Evolutionary conservation across 2,113 vertebrate genomes (phyloP), one percentile per base, ranked within the genome.

Genomic region (Bufo gargarizans): DNA sequence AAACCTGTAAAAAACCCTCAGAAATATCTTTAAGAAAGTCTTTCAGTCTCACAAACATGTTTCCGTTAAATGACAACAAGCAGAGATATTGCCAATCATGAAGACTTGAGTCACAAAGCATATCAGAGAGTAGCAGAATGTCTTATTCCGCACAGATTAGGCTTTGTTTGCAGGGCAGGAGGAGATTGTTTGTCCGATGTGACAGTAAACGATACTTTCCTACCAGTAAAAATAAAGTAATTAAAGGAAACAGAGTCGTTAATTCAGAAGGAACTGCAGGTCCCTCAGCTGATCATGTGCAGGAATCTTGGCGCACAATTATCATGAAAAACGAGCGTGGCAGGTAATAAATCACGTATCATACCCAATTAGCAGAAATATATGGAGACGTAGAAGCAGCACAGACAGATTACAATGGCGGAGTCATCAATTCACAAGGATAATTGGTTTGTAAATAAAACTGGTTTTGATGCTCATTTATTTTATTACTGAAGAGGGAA

Each of bases 401-500:
- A 3, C 81, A 3, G 81, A 67, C 63, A 22, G 49, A 50, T 50
- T 67, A 82, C 47, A 69, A 67, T 67, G 20, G 45, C 61, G 11
- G 7, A 50, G 20, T 67, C 61, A 83, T 67, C 61, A 65, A 49
- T 22, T 67, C 20, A 12, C 58, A 4, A 4, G 3, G 61, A 20
- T 83, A 83, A 83, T 83, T 83, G 81, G 19, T 69, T 22, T 49
- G 61, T 69, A 83, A 83, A 67, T 69, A 67, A n/a, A 53, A 69
- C 63, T 22, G 47, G 61, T 69, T 22, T 50, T 65, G 81, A 83
- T 50, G 61, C 61, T 47, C 53, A 59, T 80, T 59, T 56, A 55
- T 58, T 80, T 33, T 80, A 56, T 58, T 80, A 22, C 22, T 58
- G 77, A 43, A 17, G 53, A 22, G 55, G 77, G 22, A 80, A 58